Evolutionary conservation across 2,113 vertebrate species (phyloP), one percentile per base, ranked within the genome.

Genomic region (Colossoma macropomum): DNA sequence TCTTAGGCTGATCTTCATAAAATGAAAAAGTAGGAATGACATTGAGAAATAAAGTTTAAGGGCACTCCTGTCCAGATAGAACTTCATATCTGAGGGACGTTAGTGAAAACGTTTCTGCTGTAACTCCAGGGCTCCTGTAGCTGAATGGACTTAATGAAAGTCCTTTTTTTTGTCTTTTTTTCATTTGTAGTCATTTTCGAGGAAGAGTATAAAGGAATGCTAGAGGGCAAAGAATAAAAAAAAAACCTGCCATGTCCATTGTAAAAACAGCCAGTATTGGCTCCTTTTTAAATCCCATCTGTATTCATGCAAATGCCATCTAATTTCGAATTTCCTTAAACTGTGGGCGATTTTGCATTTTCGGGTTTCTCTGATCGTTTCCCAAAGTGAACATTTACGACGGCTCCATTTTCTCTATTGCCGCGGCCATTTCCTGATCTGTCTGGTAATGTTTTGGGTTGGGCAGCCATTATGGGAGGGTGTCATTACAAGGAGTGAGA

Each of bases 271-370:
- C 34, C 41, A n/a, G 21, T 11, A 45, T 25, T 45, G n/a, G 32
- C 15, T 79, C 11, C 32, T 32, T 69, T 38, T 69, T 56, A 59
- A 25, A 59, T 25, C 38, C 10, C 71, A 25, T 80, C 63, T 60
- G 48, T 75, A 75, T 80, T 75, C 52, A 84, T 59, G 54, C 83
- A 76, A 84, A 80, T 76, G 23, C 21, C 65, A 63, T 50, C n/a
- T 75, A 25, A 54, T 65, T 77, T 72, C 65, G 54, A 77, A 85
- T 63, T 0, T 65, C 45, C 74, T 38, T 72, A 65, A 85, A 81
- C 30, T 17, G 60, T 70, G 25, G 50, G 54, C 48, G 21, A 62
- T 85, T 85, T 32, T 34, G 21, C 41, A 34, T 52, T 63, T 32
- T 52, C 27, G 70, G 45, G 63, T 34, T 80, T 11, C 62, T 32